phyloP scores from a whole-genome alignment of 2,113 vertebrate species.

The Cyanoderma ruficeps region DNA sequence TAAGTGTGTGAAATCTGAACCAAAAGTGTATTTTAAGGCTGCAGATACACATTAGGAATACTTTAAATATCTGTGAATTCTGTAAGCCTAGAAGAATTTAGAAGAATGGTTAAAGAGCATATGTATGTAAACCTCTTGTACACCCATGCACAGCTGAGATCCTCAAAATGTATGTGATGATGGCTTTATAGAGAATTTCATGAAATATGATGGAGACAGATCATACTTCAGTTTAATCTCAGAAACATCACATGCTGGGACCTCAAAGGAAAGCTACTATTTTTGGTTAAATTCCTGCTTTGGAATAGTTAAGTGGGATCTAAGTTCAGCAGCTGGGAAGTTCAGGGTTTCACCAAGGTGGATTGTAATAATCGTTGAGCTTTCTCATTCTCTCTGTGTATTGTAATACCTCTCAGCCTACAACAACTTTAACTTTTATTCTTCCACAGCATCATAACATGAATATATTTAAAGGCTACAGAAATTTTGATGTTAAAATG shows the following conservation, averaged over 20 bases:
- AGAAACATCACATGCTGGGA: neutral
- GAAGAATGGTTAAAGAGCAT: neutral
- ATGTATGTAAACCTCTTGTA: neutral
- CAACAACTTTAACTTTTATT: neutral
- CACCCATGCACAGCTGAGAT: neutral
- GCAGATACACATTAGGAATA: neutral
- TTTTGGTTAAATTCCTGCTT: neutral
- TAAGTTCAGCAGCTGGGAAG: neutral
- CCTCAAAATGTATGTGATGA: neutral
- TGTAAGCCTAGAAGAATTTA: neutral
- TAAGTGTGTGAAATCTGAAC: neutral
- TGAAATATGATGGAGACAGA: slow-evolving; percentile 19
- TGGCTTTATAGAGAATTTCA: neutral
- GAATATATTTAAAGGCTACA: neutral
- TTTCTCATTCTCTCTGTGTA: neutral
- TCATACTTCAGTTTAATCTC: neutral
- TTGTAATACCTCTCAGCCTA: neutral
- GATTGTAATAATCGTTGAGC: neutral
- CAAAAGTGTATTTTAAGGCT: neutral
- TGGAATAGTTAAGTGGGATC: neutral
- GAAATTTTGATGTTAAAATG: neutral
- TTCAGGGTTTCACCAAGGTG: neutral
- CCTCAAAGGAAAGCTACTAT: neutral
- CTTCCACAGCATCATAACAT: neutral
- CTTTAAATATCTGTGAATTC: neutral